Evolutionary conservation across 2,113 vertebrate genomes (phyloP).

Genomic region (Sander vitreus): DNA sequence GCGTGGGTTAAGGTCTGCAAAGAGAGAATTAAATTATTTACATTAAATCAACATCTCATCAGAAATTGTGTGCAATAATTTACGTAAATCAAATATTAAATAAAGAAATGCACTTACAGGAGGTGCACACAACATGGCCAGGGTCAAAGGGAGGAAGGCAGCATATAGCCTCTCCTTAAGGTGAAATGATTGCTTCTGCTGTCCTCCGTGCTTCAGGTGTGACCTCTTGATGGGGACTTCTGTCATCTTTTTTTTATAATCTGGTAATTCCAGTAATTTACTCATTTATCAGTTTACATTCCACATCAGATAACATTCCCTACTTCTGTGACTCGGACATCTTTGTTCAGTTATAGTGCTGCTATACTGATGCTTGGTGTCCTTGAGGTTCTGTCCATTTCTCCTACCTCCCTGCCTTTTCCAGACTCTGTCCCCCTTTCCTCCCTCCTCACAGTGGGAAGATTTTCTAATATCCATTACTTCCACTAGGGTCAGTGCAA

Average conservation of each 20-base stretch:
- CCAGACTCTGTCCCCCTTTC: constrained; percentile 72
- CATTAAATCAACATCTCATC: background rate
- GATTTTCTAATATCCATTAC: constrained; percentile 88
- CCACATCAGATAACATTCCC: constrained; percentile 19
- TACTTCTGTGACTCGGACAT: background rate
- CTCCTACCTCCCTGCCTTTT: constrained; percentile 66
- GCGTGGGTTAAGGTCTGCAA: background rate
- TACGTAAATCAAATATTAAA: background rate
- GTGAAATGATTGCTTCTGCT: background rate
- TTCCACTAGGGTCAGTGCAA: constrained; percentile 86
- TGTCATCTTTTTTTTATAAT: background rate
- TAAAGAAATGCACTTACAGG: background rate
- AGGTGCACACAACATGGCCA: background rate
- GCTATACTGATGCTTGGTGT: constrained; percentile 57
- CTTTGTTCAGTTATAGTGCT: constrained; percentile 35
- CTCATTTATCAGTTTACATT: constrained; percentile 6
- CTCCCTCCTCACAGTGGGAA: constrained; percentile 74
- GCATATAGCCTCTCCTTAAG: background rate
- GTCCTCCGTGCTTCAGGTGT: background rate
- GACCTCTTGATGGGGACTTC: background rate
- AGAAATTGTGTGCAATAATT: background rate
- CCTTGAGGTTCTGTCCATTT: constrained; percentile 76
- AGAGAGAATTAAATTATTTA: background rate
- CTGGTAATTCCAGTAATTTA: background rate
- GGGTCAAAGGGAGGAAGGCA: background rate